Conservation (phyloP, 2,888 invertebrate species). For the Nebria brevicollis region DNA sequence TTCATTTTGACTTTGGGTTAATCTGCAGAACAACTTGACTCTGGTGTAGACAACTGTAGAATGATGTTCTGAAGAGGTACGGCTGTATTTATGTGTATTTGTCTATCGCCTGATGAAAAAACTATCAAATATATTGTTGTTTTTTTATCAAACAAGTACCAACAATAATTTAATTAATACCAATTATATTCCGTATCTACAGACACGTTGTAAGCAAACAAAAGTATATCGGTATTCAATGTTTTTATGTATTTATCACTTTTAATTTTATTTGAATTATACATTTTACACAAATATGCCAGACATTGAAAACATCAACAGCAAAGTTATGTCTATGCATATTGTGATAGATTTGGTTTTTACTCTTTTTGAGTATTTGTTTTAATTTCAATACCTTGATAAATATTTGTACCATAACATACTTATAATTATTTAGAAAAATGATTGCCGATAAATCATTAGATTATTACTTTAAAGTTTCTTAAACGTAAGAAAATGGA, state of each 20-base stretch:
- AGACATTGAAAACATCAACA: background rate
- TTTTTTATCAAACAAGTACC: background rate
- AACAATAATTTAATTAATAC: background rate
- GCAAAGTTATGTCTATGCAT: background rate
- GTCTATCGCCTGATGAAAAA: background rate
- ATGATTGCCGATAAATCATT: background rate
- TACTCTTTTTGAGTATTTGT: background rate
- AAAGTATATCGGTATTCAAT: background rate
- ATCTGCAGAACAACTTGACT: background rate
- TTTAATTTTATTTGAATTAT: background rate
- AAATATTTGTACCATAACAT: background rate
- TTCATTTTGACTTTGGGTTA: background rate
- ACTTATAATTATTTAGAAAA: background rate
- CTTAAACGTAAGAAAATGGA: background rate
- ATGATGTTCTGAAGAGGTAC: background rate
- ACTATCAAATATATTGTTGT: background rate
- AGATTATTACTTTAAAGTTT: background rate
- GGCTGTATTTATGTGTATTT: background rate
- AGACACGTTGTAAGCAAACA: background rate
- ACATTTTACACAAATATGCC: background rate
- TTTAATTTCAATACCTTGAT: background rate
- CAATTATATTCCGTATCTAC: background rate
- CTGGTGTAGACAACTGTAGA: background rate
- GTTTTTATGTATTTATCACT: background rate
- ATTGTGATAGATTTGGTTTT: background rate